Base-by-base conservation (phyloP, 2,797 vertebrate species). In the Mus minutoides region DNA sequence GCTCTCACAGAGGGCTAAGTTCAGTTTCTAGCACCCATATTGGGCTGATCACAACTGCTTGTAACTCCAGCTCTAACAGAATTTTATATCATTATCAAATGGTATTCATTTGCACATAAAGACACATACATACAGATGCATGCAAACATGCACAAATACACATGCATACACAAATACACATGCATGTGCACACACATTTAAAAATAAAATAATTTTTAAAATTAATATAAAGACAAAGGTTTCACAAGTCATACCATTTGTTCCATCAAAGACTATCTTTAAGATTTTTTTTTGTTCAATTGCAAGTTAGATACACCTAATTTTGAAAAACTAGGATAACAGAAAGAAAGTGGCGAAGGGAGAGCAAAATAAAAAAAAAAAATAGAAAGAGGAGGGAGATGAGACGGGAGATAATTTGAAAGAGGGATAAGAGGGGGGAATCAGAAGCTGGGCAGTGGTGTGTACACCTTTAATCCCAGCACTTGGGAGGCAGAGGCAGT, bases 221-320 rank as follows among this genome's bases (percentile, higher is more conserved):
- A 26, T 69, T 3, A 60, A n/a, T n/a, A n/a, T 37, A 73, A 87
- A 37, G 40, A 34, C 2, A 37, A 73, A 64, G 2, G 2, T 87
- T 46, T 67, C 0, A n/a, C 14, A 88, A 24, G 8, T 67, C 52
- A n/a, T 7, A 60, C 11, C 3, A 21, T 62, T 67, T 86, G 1
- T 64, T 90, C 62, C 60, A 34, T 95, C 54, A 60, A 62, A 95
- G 31, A n/a, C 21, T 75, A 0, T 75, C 19, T 89, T 69, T 78
- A 60, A 77, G 54, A 62, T 24, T 90, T 85, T 46, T 82, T 84
- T 54, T 77, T 58, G 26, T 9, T 69, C 19, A 79, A 52, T 92
- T 78, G 31, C 3, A 78, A 56, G 60, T 92, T 84, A 78, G 0
- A 89, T 58, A 19, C 2, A 60, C 1, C 3, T 54, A 6, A 76